phyloP scores from a whole-genome alignment of 2,888 invertebrate species.

The Sipha maydis region DNA sequence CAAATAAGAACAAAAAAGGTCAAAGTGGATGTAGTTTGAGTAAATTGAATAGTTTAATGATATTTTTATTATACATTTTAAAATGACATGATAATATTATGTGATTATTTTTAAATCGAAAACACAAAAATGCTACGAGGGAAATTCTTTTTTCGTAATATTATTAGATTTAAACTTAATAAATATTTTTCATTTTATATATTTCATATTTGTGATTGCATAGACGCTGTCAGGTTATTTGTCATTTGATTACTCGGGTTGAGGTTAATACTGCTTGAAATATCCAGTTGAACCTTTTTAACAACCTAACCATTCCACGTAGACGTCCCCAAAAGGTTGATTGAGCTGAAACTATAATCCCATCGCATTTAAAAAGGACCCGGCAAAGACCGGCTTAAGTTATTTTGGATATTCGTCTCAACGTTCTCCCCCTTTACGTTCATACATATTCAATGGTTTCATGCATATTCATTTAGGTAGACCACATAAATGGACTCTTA shows the following conservation, averaged over 20 bases:
- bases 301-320: background rate
- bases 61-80: too few species aligned
- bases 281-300: conserved; percentile 37
- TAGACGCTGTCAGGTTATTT: background rate
- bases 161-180: background rate
- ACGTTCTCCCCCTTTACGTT: background rate
- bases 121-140: too few species aligned
- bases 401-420: conserved; percentile 44
- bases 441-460: conserved; percentile 48
- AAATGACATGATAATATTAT: too few species aligned
- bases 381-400: background rate
- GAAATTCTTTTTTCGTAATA: too few species aligned
- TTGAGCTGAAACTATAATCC: conserved; percentile 45
- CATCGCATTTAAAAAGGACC: conserved; percentile 27
- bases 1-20: background rate
- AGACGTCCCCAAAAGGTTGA: conserved; percentile 29
- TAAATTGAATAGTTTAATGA: background rate
- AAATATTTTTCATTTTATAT: background rate
- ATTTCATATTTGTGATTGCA: background rate
- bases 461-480: conserved; percentile 49
- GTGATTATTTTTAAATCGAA: too few species aligned
- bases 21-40: background rate
- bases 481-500: conserved; percentile 2
- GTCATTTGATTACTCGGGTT: conserved; percentile 21
- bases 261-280: conserved; percentile 32